These are phyloP conservation scores for Fulica atra DNA, from an alignment of 2,113 vertebrate species.

Conservation along the genomic window DNA sequence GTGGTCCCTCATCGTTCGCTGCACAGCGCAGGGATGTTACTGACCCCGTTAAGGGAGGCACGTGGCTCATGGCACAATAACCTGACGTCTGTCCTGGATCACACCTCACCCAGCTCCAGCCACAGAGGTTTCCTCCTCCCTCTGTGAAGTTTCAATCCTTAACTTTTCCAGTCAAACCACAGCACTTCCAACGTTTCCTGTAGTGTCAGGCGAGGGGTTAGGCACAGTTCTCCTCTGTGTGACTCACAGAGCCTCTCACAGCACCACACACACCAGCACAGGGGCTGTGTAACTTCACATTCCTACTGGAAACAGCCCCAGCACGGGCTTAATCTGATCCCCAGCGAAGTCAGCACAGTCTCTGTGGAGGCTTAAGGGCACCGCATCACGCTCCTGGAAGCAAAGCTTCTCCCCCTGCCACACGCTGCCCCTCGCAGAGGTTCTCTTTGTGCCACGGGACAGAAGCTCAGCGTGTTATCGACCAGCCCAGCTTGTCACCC, in stretches of 20 bases:
- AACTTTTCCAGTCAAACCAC: neutral
- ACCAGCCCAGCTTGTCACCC: neutral
- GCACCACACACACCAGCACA: neutral
- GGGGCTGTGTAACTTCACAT: neutral
- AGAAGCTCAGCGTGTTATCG: neutral
- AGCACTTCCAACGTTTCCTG: neutral
- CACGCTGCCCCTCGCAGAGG: too few relatives aligned
- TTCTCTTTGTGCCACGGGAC: neutral
- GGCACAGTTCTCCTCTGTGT: neutral
- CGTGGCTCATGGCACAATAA: neutral
- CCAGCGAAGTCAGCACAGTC: neutral
- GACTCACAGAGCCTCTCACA: neutral
- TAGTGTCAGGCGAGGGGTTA: too few relatives aligned
- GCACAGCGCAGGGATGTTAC: accelerated
- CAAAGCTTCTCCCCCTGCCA: too few relatives aligned
- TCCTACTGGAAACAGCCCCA: neutral
- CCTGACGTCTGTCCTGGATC: accelerated
- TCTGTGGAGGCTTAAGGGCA: neutral
- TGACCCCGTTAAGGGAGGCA: accelerated
- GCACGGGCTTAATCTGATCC: neutral
- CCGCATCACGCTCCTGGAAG: neutral
- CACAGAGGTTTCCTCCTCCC: neutral
- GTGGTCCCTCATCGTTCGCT: neutral
- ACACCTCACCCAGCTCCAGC: accelerated
- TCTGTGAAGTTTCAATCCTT: neutral